phyloP scores from a whole-genome alignment of 2,113 vertebrate species.

The Sceloporus tristichus region DNA sequence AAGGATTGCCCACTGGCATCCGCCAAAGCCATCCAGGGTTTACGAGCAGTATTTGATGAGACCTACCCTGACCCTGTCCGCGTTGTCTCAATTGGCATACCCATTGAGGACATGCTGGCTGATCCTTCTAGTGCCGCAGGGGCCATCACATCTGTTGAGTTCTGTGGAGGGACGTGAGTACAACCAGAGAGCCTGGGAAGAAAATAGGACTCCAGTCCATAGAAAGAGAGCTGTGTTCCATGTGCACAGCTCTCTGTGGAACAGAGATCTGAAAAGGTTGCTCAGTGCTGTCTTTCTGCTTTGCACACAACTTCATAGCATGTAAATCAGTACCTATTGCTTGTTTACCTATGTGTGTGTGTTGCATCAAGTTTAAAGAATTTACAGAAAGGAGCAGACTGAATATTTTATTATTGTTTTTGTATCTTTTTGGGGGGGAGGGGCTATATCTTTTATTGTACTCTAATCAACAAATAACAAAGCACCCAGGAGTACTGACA shows the following conservation, averaged over 20 bases:
- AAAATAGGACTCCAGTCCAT: neutral
- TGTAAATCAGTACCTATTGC: neutral
- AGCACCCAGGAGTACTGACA: no score
- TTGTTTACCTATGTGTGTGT: neutral
- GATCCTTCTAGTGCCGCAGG: conserved; percentile 90
- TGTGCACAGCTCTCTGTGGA: neutral
- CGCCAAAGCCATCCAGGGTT: conserved; percentile 96
- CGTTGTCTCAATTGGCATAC: conserved; percentile 93
- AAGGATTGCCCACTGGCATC: conserved; percentile 88
- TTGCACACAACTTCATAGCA: neutral
- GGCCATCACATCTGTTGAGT: conserved; percentile 92
- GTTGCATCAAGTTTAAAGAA: neutral
- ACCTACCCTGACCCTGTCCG: conserved; percentile 97
- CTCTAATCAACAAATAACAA: no score
- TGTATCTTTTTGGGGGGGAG: no score
- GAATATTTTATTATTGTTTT: no score
- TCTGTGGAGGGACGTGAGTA: conserved; percentile 98
- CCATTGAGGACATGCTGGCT: conserved; percentile 87
- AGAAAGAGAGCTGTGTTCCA: neutral
- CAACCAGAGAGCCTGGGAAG: fast-evolving
- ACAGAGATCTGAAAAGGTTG: neutral
- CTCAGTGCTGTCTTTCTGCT: neutral
- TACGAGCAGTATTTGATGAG: conserved; percentile 97
- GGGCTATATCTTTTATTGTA: no score
- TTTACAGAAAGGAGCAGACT: neutral